Evolutionary conservation across 2,797 vertebrate genomes (phyloP).

Genomic region (Peromyscus attwateri): DNA sequence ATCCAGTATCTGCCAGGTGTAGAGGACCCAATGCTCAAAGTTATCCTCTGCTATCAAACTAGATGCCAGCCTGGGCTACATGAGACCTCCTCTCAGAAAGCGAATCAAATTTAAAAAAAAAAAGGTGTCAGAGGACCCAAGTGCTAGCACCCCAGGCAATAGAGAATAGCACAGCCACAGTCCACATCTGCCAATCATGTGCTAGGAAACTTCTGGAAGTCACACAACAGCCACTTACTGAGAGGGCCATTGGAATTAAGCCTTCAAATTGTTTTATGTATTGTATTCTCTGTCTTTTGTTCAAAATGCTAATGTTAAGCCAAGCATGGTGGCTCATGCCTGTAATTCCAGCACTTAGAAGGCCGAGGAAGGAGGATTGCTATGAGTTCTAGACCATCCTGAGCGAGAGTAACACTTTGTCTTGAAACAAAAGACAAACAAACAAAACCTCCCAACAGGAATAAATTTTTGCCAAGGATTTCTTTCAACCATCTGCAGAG

Average conservation of each 20-base stretch:
- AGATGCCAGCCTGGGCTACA: not conserved
- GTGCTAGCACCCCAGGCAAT: not conserved
- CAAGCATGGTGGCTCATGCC: not conserved
- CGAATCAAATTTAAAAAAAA: not conserved
- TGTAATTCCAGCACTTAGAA: not conserved
- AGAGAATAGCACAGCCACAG: not conserved
- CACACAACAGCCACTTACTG: not conserved
- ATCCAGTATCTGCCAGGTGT: not conserved
- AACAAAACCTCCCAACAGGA: not conserved
- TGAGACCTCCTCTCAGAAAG: not conserved
- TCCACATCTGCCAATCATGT: not conserved
- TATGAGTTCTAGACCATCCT: not conserved
- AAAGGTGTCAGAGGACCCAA: not conserved
- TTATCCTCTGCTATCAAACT: not conserved
- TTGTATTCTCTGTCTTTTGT: slow-evolving; percentile 15
- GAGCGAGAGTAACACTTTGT: not conserved
- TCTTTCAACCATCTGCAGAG: not conserved
- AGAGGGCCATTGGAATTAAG: not conserved
- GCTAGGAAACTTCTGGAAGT: slow-evolving; percentile 6
- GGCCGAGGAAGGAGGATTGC: not conserved
- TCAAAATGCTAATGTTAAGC: slow-evolving; percentile 33
- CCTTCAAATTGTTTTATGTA: not conserved
- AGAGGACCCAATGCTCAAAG: not conserved
- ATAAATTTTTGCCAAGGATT: not conserved
- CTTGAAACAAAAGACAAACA: not conserved